Percentiles rank a stretch among this genome's conserved stretches.
Evolutionary conservation across 2,797 vertebrate genomes (phyloP).

Genomic region (Ammospiza maritima): DNA sequence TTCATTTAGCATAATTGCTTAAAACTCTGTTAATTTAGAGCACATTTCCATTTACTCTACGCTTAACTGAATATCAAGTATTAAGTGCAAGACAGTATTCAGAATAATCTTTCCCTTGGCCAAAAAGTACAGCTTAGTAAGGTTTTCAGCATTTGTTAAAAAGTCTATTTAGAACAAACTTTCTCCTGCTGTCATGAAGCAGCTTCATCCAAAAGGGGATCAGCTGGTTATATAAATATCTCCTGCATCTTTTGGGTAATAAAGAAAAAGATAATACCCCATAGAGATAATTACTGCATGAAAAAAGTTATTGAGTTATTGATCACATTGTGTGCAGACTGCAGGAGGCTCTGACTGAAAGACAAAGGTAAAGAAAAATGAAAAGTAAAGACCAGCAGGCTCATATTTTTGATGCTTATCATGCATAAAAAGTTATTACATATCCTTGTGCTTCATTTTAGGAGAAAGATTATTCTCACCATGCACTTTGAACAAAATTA

Average conservation of each 20-base stretch:
- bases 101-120: constrained; percentile 25
- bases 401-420: constrained; percentile 84
- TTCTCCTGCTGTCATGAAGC: constrained; percentile 76
- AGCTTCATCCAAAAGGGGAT: constrained; percentile 82
- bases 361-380: constrained; percentile 82
- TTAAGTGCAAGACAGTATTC: constrained; percentile 17
- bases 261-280: constrained; percentile 87
- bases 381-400: constrained; percentile 84
- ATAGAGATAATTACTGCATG: constrained; percentile 87
- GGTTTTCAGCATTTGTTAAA: constrained; percentile 66
- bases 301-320: constrained; percentile 95
- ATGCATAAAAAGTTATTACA: constrained; percentile 89
- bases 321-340: constrained; percentile 85
- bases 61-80: not conserved
- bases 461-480: constrained; percentile 83
- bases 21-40: constrained; percentile 1
- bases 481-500: constrained; percentile 81
- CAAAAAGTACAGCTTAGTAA: constrained; percentile 58
- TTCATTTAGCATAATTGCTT: not conserved
- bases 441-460: constrained; percentile 82
- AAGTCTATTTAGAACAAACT: constrained; percentile 78
- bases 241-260: constrained; percentile 83
- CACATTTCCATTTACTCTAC: not conserved
- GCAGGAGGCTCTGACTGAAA: constrained; percentile 83
- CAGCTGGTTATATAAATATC: constrained; percentile 84